These are phyloP conservation scores for Nemurella pictetii DNA, from an alignment of 2,888 invertebrate species.

Conservation along the genomic window DNA sequence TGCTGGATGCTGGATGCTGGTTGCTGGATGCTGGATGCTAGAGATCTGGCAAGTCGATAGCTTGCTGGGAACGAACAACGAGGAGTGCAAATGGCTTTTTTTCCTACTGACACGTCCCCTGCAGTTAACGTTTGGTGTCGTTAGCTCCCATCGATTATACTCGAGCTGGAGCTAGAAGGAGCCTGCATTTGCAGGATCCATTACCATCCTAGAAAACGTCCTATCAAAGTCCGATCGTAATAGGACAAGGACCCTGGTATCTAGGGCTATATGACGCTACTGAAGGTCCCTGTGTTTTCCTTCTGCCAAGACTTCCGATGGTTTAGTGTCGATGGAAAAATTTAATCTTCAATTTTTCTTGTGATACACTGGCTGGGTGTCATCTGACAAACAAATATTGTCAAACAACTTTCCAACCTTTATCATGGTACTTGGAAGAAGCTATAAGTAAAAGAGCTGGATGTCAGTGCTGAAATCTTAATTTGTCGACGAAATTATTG, in stretches of 20 bases:
- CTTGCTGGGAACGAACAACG: background rate
- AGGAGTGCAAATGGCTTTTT: background rate
- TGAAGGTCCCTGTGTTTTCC: too few species aligned
- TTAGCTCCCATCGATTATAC: background rate
- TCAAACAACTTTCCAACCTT: too few species aligned
- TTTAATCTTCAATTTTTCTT: too few species aligned
- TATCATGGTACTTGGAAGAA: too few species aligned
- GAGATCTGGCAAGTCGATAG: background rate
- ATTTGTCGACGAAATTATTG: too few species aligned
- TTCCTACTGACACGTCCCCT: background rate
- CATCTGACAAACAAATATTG: too few species aligned
- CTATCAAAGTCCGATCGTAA: background rate
- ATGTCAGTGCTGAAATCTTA: too few species aligned
- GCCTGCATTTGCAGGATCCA: background rate
- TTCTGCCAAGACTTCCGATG: too few species aligned
- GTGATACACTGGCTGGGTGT: too few species aligned
- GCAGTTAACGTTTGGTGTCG: background rate
- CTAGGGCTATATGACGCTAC: too few species aligned
- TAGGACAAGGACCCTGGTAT: background rate
- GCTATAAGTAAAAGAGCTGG: too few species aligned
- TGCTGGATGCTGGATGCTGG: background rate
- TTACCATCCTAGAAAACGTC: background rate
- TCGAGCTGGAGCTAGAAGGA: background rate
- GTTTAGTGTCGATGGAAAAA: too few species aligned
- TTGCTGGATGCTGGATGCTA: background rate